phyloP scores from a whole-genome alignment of 2,888 invertebrate genomes.

The Morpho deidamia region DNA sequence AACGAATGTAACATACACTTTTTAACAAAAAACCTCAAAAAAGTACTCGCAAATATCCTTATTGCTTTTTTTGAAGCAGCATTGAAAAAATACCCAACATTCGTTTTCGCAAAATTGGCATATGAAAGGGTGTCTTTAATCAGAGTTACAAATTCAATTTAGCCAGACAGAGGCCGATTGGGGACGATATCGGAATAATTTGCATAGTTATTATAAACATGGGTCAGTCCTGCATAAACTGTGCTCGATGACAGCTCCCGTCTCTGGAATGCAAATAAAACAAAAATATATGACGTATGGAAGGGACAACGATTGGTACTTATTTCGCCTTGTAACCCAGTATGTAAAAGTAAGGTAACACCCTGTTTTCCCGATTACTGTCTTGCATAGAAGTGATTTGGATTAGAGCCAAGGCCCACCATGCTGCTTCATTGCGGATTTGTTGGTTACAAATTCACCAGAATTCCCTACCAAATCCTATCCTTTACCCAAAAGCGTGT shows the following conservation, averaged over 20 bases:
- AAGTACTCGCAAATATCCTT: neutral
- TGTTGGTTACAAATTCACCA: too few relatives aligned
- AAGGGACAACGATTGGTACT: constrained; percentile 17
- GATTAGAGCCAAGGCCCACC: too few relatives aligned
- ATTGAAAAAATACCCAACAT: constrained; percentile 19
- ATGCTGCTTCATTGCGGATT: too few relatives aligned
- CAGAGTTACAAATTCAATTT: constrained; percentile 75
- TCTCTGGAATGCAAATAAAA: constrained; percentile 52
- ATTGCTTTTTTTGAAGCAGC: constrained; percentile 17
- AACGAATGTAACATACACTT: too few relatives aligned
- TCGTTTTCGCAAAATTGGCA: constrained; percentile 40
- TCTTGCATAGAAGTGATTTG: too few relatives aligned
- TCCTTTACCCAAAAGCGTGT: too few relatives aligned
- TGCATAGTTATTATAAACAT: constrained; percentile 77
- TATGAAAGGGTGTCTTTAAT: constrained; percentile 62
- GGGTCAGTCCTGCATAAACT: constrained; percentile 71
- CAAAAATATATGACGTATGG: constrained; percentile 33
- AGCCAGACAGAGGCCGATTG: constrained; percentile 54
- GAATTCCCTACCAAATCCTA: too few relatives aligned
- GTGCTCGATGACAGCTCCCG: constrained; percentile 59
- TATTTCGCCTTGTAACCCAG: too few relatives aligned
- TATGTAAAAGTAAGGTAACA: too few relatives aligned
- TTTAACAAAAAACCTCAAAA: too few relatives aligned
- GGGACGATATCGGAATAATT: constrained; percentile 69
- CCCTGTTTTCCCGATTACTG: too few relatives aligned